phyloP scores from a whole-genome alignment of 2,888 invertebrate species.

The Microchrysa polita region DNA sequence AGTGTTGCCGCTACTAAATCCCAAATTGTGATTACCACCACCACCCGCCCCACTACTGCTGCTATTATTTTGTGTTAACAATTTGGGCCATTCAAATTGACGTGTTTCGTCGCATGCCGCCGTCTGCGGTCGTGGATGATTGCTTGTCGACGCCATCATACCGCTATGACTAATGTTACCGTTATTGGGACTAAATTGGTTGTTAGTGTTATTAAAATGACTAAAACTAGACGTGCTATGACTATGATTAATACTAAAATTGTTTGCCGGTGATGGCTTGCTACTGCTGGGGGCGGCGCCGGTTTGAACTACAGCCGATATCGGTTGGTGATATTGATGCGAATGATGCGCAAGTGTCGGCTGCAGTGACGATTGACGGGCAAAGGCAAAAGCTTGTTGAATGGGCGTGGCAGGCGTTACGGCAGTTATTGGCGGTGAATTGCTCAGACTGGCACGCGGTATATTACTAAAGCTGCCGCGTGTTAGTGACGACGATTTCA shows the following conservation, averaged over 20 bases:
- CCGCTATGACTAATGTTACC: slow-evolving; percentile 51
- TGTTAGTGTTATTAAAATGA: slow-evolving; percentile 50
- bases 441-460: slow-evolving; percentile 61
- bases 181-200: slow-evolving; percentile 49
- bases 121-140: slow-evolving; percentile 54
- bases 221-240: slow-evolving; percentile 43
- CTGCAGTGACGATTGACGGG: slow-evolving; percentile 52
- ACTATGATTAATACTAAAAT: slow-evolving; percentile 41
- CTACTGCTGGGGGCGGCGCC: background rate
- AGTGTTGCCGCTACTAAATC: background rate
- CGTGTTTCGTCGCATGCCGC: slow-evolving; percentile 54
- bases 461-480: slow-evolving; percentile 57
- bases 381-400: slow-evolving; percentile 34
- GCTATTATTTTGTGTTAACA: slow-evolving; percentile 20
- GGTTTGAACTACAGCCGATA: slow-evolving; percentile 24
- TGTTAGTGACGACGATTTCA: slow-evolving; percentile 51
- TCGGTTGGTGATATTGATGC: background rate
- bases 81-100: slow-evolving; percentile 53
- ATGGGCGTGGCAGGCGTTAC: background rate
- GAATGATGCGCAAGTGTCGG: background rate
- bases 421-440: slow-evolving; percentile 45
- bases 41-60: slow-evolving; percentile 9
- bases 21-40: background rate
- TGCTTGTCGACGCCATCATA: slow-evolving; percentile 47
- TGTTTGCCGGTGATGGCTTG: slow-evolving; percentile 36